Evolutionary conservation across 1,140 invertebrate species (phyloP), one percentile per base, ranked within the genome.

Genomic region (Elysia chlorotica): DNA sequence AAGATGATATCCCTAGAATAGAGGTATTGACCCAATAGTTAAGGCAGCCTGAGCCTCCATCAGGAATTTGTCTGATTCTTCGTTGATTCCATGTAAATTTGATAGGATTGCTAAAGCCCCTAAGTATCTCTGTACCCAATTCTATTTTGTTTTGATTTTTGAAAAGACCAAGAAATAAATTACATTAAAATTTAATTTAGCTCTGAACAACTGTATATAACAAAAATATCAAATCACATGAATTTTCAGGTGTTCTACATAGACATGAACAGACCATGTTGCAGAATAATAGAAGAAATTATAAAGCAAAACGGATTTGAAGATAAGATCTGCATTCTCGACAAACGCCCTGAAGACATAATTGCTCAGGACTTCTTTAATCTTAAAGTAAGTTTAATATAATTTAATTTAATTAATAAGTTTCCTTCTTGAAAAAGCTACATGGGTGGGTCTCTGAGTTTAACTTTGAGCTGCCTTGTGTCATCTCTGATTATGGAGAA

Each of bases 191-290:
- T n/a, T n/a, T n/a, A n/a, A n/a, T n/a, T n/a, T n/a, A n/a, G n/a
- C n/a, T n/a, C n/a, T n/a, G n/a, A n/a, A n/a, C n/a, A n/a, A n/a
- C n/a, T n/a, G n/a, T n/a, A n/a, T n/a, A n/a, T n/a, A n/a, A n/a
- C n/a, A n/a, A n/a, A n/a, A n/a, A n/a, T n/a, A n/a, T n/a, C n/a
- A n/a, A n/a, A n/a, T n/a, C n/a, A n/a, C n/a, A n/a, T n/a, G 17
- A 65, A 5, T 91, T 74, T 74, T 30, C 65, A 83, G 80, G 85
- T 88, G 1, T 85, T 91, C 78, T 89, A 92, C 63, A 78, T 94
- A 31, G 94, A 96, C 82, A 88, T 77, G 2, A 86, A 85, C 74
- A 74, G 73, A 31, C 68, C 83, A 30, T 82, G 79, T 65, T 74
- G 77, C 5, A 77, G 76, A 70, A 77, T 88, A 23, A 73, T 88